Base-by-base conservation (phyloP, 1,140 invertebrate genomes). In the Musca vetustissima region DNA sequence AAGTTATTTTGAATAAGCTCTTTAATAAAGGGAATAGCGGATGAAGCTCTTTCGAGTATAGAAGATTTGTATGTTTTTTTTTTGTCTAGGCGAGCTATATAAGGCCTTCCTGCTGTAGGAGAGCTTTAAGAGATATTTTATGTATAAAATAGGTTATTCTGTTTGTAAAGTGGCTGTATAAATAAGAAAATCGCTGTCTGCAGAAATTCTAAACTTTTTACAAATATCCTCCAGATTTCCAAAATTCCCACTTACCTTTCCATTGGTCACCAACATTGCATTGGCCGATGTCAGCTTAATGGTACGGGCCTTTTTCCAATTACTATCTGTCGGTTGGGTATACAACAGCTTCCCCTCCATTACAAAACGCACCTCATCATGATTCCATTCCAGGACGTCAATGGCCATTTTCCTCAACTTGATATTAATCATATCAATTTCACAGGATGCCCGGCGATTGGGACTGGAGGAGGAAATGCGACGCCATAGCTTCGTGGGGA, bases 321-420 rank as follows among this genome's bases (percentile, higher is more conserved):
- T 94, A 83, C 92, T 92, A 80, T 96, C 94, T 50, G 92, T 92
- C 36, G 92, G 91, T 80, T 94, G 92, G 21, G 93, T 92, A 78
- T 92, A 94, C 57, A 93, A 85, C 70, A 97, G 85, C 79, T 91
- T 90, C 64, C 94, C 94, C 83, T 95, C 93, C 78, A 95, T 87
- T 65, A 93, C 89, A 78, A 97, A 96, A 76, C 86, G 86, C 67
- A 93, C 92, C 81, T 93, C 92, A 78, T 97, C 94, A 74, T 96
- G 93, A 81, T 91, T 91, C 96, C 95, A 97, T 73, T 96, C 93
- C 67, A 97, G 84, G 1, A 96, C 88, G 78, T 97, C 95, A 64
- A 97, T 89, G 65, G 94, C 95, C 87, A 96, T 93, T 89, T 95
- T 95, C 79, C 93, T 87, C 47, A 95, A 83, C 83, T 94, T 92